Conservation (phyloP, 2,797 vertebrate species). For the Argentina silus region DNA sequence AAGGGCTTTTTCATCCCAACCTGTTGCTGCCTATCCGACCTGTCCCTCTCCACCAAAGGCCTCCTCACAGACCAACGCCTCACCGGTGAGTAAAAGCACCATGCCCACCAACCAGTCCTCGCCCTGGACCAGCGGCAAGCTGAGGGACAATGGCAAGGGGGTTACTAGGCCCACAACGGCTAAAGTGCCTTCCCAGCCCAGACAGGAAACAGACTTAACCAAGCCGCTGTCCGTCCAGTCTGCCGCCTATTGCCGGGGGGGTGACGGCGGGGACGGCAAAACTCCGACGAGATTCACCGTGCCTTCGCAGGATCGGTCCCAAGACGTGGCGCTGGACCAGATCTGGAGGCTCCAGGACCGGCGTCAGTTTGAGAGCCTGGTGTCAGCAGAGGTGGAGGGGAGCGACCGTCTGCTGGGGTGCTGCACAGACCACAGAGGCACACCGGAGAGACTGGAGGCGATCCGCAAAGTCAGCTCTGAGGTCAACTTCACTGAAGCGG, state of each 20-base stretch:
- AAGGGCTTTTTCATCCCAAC: slow-evolving; percentile 52
- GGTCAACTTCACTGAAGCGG: slow-evolving; percentile 57
- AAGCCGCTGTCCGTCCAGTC: slow-evolving; percentile 35
- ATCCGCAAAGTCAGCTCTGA: slow-evolving; percentile 44
- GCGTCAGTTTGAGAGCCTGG: slow-evolving; percentile 22
- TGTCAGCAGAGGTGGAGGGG: slow-evolving; percentile 32
- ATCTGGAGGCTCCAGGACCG: slow-evolving; percentile 24
- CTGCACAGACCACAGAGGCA: neutral
- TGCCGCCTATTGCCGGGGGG: slow-evolving; percentile 32
- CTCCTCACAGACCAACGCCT: slow-evolving; percentile 10
- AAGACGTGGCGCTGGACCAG: slow-evolving; percentile 32
- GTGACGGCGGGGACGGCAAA: slow-evolving; percentile 48
- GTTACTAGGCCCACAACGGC: slow-evolving; percentile 64
- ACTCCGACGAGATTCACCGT: slow-evolving; percentile 14
- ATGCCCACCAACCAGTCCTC: slow-evolving; percentile 82
- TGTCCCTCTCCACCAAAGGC: slow-evolving; percentile 51
- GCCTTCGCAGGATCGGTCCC: slow-evolving; percentile 40
- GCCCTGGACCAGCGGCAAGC: slow-evolving; percentile 69
- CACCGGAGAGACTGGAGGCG: slow-evolving; percentile 29
- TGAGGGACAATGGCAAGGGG: slow-evolving; percentile 65
- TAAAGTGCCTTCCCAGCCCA: slow-evolving; percentile 84
- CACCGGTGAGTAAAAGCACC: slow-evolving; percentile 24
- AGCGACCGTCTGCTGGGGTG: slow-evolving; percentile 39
- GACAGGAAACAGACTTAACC: slow-evolving; percentile 63
- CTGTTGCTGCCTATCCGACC: slow-evolving; percentile 12